These are phyloP conservation scores for Epirrhoe alternata DNA, from an alignment of 2,888 invertebrate species.

Conservation along the genomic window DNA sequence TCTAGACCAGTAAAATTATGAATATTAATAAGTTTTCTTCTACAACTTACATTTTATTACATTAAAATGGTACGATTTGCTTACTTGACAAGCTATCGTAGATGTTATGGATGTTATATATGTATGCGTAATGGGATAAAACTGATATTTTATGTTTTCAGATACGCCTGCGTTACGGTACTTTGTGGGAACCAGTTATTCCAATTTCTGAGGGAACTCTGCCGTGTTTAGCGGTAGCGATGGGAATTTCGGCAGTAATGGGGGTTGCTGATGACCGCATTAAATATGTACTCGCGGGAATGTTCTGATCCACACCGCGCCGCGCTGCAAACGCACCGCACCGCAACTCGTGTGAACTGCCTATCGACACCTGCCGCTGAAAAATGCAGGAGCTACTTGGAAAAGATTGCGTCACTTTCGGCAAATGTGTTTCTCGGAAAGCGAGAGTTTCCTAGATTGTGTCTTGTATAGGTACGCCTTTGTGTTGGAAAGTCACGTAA, in stretches of 20 bases:
- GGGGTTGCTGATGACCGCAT: conserved; percentile 42
- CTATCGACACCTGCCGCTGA: not conserved
- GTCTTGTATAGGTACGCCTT: not conserved
- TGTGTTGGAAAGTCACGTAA: not conserved
- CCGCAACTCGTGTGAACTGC: not conserved
- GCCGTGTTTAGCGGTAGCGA: conserved; percentile 20
- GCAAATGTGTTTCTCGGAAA: not conserved
- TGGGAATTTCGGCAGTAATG: conserved; percentile 41
- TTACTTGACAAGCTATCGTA: no score
- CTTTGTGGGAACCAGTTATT: not conserved
- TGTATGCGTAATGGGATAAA: no score
- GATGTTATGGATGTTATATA: no score
- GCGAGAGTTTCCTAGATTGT: not conserved
- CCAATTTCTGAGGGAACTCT: conserved; percentile 12
- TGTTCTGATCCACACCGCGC: conserved; percentile 9
- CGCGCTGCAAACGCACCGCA: not conserved
- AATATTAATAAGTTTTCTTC: no score
- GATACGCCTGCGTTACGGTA: no score
- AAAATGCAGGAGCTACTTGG: conserved; percentile 5
- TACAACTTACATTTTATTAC: no score
- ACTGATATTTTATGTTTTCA: no score
- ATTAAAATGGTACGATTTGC: no score
- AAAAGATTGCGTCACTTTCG: not conserved
- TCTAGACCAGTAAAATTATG: no score
- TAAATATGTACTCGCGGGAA: conserved; percentile 37